Base-by-base conservation (phyloP, 2,797 vertebrate species). In the Acipenser ruthenus region DNA sequence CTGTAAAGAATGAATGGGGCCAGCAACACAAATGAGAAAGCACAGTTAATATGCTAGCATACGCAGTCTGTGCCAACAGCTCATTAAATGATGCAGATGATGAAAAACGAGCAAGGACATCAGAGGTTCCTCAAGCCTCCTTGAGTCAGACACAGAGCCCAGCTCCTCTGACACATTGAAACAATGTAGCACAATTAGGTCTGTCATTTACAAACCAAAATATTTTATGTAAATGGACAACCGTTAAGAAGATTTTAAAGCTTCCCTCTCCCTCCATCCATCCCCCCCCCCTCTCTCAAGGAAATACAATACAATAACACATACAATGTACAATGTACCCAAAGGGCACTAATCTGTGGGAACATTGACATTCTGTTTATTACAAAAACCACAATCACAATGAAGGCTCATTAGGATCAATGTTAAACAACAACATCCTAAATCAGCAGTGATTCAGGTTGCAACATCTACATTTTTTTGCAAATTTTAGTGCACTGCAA, bases 41-140 rank as follows among this genome's bases (percentile, higher is more conserved):
- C 15, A 13, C 55, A n/a, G 55, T 58, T 58, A 58, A 58, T 58
- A n/a, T 11, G 55, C 8, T 58, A n/a, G 55, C 55, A 58, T 58
- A 15, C 12, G 55, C 55, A n/a, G 15, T 58, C 7, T 58, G 55
- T 58, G 55, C 55, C 55, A 58, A 58, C 55, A 58, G 55, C 55
- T 58, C 15, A 13, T 58, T 58, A 58, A 58, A 58, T 58, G 55
- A 58, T 58, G 55, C 55, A 58, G 55, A 58, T 58, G 12, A 58
- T 15, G 55, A 58, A 58, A 58, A 58, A 58, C 11, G 12, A 58
- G 55, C 55, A 58, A 58, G 55, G 55, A 58, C 55, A 58, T 58
- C 55, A n/a, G 12, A 58, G 55, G 12, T n/a, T 58, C 55, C 55
- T 58, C 11, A 11, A 58, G 55, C 12, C 12, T 58, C 55, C 12